Evolutionary conservation across 1,140 invertebrate species (phyloP), one percentile per base, ranked within the genome.

Genomic region (Galendromus occidentalis): DNA sequence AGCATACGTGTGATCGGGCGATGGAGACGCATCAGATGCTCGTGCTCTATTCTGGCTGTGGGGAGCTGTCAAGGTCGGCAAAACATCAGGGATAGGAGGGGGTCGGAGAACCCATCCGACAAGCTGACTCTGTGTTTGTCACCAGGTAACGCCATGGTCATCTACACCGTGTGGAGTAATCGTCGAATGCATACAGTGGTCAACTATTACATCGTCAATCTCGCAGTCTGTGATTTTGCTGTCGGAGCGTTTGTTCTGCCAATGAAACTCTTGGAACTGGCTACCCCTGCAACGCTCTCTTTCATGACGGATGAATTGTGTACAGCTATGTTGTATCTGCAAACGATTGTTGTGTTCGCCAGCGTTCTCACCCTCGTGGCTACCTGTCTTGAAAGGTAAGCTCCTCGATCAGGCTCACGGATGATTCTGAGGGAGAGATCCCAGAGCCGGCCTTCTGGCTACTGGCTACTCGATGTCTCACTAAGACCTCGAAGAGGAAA

Each of bases 151-250:
- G 44, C 70, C 7, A 63, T 76, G 18, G 75, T 76, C 4, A 70
- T 69, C 44, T 65, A 71, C 28, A 74, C 73, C 0, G 75, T 76
- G 7, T 69, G 70, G 42, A 42, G 67, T 0, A 78, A 78, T 68
- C 71, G 72, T 9, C 73, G 75, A 45, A 79, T 80, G 78, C 78
- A 79, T 65, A 79, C 77, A 1, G 74, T 76, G 9, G 78, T 79
- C 51, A 79, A 80, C 70, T 79, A 77, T 68, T 79, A 79, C 70
- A 79, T 80, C 44, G 78, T 79, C 41, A 80, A 80, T 69, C 68
- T 80, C 42, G 77, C 77, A 0, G 64, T 73, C 29, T 76, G 73
- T 59, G 79, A 79, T 67, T 74, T 79, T 33, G 67, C 79, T n/a
- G 76, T 80, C 12, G 76, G 77, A 30, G 69, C 70, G 6, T 75